Evolutionary conservation across 2,888 invertebrate genomes (phyloP).

Genomic region (Oconnorella tubifera): DNA sequence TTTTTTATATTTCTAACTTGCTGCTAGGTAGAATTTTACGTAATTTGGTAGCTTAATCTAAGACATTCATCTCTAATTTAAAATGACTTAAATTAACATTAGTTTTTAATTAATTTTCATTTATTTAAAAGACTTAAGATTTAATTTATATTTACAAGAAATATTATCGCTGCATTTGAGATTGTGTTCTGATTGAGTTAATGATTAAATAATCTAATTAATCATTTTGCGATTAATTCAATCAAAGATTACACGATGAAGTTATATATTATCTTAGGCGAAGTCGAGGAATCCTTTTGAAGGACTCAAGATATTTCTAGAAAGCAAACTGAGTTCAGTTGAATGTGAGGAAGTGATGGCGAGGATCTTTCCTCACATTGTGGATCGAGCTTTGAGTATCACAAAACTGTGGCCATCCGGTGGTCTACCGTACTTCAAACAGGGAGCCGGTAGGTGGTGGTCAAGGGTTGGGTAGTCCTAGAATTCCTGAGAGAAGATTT

Average conservation of each 20-base stretch:
- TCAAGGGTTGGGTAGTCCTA: conserved; percentile 68
- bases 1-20: too few relatives aligned
- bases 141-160: too few relatives aligned
- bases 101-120: too few relatives aligned
- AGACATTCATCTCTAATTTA: too few relatives aligned
- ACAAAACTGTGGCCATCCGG: background rate
- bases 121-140: too few relatives aligned
- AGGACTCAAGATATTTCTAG: background rate
- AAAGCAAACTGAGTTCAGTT: background rate
- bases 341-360: background rate
- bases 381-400: background rate
- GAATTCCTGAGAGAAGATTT: too few relatives aligned
- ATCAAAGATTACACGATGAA: background rate
- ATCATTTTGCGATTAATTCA: background rate
- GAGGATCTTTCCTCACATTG: background rate
- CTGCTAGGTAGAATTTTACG: too few relatives aligned
- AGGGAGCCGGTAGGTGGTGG: conserved; percentile 38
- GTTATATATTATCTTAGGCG: background rate
- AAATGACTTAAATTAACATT: too few relatives aligned
- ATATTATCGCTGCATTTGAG: too few relatives aligned
- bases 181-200: background rate
- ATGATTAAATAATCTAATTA: background rate
- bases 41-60: too few relatives aligned
- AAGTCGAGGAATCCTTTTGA: conserved; percentile 8
- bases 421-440: background rate